Evolutionary conservation across 2,797 vertebrate genomes (phyloP), one percentile per base, ranked within the genome.

Genomic region (Tarsius wallacei): DNA sequence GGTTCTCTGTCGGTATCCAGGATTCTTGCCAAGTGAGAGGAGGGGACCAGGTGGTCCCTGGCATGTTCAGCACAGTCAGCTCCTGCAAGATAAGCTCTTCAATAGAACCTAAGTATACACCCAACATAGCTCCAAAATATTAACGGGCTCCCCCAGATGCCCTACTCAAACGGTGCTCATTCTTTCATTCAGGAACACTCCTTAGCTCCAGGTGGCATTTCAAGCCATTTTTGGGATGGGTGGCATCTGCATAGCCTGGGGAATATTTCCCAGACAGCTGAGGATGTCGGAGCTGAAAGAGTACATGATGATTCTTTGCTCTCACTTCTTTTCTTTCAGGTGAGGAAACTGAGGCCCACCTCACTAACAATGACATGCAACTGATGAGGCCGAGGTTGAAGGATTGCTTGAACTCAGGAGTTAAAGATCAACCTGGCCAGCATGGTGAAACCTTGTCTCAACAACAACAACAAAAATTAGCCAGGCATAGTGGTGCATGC

Each of bases 1-100:
- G 15, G 3, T 42, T 47, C 53, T 28, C 33, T n/a, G 0, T 5
- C 0, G 0, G 78, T 1, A 31, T 31, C 33, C 16, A 2, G 5
- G 22, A 14, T 5, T 89, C 42, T 59, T 47, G 21, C 5, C 55
- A 57, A 42, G 16, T 13, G 70, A 85, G 53, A 26, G 31, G 68
- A 2, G 1, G 22, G 36, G 47, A 66, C 11, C 22, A 4, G 7
- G 36, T 51, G 88, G 78, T 5, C 12, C 4, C 8, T 11, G 16
- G 68, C 49, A 73, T 2, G 24, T 51, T 61, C 33, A 26, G 0
- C 31, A 28, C 12, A 2, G 28, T 3, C 47, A 16, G 28, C 14
- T 80, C 64, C 64, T 24, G 14, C 53, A 49, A 24, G 64, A 16
- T 15, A 7, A 21, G 64, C 73, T 55, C 22, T 49, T 68, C 59